phyloP scores from a whole-genome alignment of 2,888 invertebrate species.

The Matsumyia berberina region DNA sequence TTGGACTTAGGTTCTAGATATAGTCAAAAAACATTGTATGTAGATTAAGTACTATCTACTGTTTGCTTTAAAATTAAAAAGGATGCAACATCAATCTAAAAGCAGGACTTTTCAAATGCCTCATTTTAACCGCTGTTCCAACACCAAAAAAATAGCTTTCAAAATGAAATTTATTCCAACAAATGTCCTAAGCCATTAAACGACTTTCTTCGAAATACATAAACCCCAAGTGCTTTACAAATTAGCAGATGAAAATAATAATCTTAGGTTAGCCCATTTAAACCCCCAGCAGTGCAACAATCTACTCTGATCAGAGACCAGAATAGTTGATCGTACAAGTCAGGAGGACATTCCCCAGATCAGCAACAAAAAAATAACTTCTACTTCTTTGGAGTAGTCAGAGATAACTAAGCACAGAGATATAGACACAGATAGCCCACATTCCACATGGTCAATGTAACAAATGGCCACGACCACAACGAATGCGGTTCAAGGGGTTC shows the following conservation, averaged over 20 bases:
- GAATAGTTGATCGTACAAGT: slow-evolving; percentile 43
- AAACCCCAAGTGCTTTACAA: slow-evolving; percentile 11
- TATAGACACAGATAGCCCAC: slow-evolving; percentile 49
- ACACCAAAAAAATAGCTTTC: slow-evolving; percentile 27
- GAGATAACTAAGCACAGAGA: slow-evolving; percentile 44
- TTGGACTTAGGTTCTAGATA: too few species aligned
- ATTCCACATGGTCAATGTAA: slow-evolving; percentile 63
- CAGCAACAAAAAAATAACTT: slow-evolving; percentile 20
- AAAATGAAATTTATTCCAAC: slow-evolving; percentile 26
- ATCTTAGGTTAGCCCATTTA: neutral
- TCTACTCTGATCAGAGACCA: slow-evolving; percentile 36
- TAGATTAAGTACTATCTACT: too few species aligned
- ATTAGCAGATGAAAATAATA: slow-evolving; percentile 17
- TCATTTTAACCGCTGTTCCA: neutral
- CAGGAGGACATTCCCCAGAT: slow-evolving; percentile 41
- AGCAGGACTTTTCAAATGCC: neutral
- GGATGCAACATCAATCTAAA: too few species aligned
- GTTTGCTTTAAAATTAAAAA: too few species aligned
- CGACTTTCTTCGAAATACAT: slow-evolving; percentile 22
- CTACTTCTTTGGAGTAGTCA: slow-evolving; percentile 31
- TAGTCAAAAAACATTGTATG: too few species aligned
- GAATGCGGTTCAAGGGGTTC: slow-evolving; percentile 69
- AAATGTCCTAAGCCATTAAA: slow-evolving; percentile 24
- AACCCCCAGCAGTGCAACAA: slow-evolving; percentile 14
- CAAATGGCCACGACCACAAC: slow-evolving; percentile 61